Base-by-base conservation (phyloP, 2,888 invertebrate species). In the Cotesia congregata region DNA sequence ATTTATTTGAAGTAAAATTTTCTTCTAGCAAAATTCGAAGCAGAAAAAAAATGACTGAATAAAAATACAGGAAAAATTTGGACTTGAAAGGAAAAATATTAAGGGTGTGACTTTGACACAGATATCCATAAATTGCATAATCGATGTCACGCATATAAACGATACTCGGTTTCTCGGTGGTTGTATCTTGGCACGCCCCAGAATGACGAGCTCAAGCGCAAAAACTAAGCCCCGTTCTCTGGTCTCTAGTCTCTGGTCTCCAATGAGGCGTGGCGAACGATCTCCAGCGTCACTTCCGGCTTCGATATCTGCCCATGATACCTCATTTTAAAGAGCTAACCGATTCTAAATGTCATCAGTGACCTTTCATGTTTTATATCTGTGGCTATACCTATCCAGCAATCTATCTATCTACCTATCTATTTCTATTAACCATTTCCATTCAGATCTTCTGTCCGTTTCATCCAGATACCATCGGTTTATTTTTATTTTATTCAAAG, bases 221-320 rank as follows among this genome's bases (percentile, higher is more conserved):
- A 78, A 77, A 68, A 75, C 30, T 30, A 30, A 30, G 30, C 50
- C 77, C 75, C 60, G 76, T 75, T 77, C 74, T 76, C 78, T 79
- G 78, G 83, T 82, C 84, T 85, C 82, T 85, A 83, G 87, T 87
- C 74, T 76, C 78, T 79, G 78, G 83, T 82, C 84, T 85, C 82
- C 85, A 83, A 87, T 87, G 84, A 85, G 80, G 84, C 83, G 86
- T 86, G 83, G 86, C 86, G 84, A 86, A 86, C 83, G 82, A 86
- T 86, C 83, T 83, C 80, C 64, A 81, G 83, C 86, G 84, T 87
- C 86, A 87, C 83, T 85, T 87, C 87, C 87, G 86, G 83, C 70
- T 77, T 41, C 12, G 41, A 20, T 50, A 40, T 40, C 41, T 20
- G 39, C 64, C 60, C 9, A 60, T 60, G 40, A 67, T 50, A 67